Percentiles rank a stretch among this genome's conserved stretches.
Evolutionary conservation across 1,140 invertebrate genomes (phyloP).

Genomic region (Psilanteris sp.): DNA sequence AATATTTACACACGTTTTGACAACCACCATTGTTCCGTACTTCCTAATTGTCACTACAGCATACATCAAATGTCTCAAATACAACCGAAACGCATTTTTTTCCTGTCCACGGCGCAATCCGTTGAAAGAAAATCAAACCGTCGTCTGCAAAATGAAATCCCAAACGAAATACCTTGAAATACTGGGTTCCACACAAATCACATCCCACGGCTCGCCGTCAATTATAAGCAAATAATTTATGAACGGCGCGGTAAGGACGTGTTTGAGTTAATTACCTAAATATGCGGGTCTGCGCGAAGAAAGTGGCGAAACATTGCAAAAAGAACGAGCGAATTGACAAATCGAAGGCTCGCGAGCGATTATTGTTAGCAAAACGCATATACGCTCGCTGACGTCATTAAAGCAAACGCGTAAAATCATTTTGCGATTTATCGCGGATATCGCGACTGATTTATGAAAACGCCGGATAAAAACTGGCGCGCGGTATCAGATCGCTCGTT

Average conservation of each 20-base stretch:
- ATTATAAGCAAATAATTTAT: constrained; percentile 49
- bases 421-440: constrained; percentile 38
- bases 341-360: constrained; percentile 18
- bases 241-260: constrained; percentile 35
- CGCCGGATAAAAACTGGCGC: constrained; percentile 19
- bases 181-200: constrained; percentile 54
- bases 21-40: too few species aligned
- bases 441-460: constrained; percentile 34
- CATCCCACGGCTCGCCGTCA: constrained; percentile 47
- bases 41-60: too few species aligned
- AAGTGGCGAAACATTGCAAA: constrained; percentile 6
- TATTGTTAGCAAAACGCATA: background rate
- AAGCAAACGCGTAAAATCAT: constrained; percentile 19
- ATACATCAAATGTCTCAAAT: too few species aligned
- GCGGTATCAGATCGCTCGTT: constrained; percentile 32
- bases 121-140: constrained; percentile 23
- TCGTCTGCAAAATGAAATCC: constrained; percentile 51
- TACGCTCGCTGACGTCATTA: constrained; percentile 30
- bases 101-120: too few species aligned
- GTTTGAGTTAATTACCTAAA: constrained; percentile 33
- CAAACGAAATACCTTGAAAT: constrained; percentile 45
- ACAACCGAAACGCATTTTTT: too few species aligned
- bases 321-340: constrained; percentile 18
- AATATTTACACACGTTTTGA: too few species aligned
- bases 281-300: background rate